Evolutionary conservation across 2,113 vertebrate species (phyloP).

Genomic region (Tetrax tetrax): DNA sequence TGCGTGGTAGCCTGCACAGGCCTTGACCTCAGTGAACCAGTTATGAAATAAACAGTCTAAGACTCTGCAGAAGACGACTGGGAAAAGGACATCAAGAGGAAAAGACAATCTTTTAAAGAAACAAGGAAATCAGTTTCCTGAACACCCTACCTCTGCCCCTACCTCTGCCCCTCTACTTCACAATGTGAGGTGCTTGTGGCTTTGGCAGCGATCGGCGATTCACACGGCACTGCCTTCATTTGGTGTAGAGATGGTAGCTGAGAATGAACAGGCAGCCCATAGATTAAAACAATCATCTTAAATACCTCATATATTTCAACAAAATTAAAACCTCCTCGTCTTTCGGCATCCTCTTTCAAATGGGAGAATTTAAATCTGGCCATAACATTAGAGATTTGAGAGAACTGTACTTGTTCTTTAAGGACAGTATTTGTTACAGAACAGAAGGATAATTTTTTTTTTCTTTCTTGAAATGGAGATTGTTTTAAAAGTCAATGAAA

Average conservation of each 20-base stretch:
- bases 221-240: background rate
- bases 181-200: background rate
- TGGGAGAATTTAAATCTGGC: background rate
- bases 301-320: background rate
- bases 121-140: background rate
- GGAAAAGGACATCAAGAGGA: background rate
- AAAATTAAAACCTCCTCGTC: background rate
- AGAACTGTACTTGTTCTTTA: background rate
- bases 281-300: background rate
- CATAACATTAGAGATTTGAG: background rate
- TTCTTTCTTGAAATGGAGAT: background rate
- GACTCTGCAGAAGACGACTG: background rate
- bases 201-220: background rate
- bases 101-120: background rate
- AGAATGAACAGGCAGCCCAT: background rate
- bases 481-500: conserved; percentile 35
- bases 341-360: background rate
- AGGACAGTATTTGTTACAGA: background rate
- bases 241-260: background rate
- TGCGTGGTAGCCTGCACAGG: background rate
- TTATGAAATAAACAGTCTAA: background rate
- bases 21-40: background rate
- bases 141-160: background rate
- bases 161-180: background rate
- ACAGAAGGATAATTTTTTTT: background rate